Evolutionary conservation across 2,888 invertebrate species (phyloP), one percentile per base, ranked within the genome.

Genomic region (Ornithoptera alexandrae): DNA sequence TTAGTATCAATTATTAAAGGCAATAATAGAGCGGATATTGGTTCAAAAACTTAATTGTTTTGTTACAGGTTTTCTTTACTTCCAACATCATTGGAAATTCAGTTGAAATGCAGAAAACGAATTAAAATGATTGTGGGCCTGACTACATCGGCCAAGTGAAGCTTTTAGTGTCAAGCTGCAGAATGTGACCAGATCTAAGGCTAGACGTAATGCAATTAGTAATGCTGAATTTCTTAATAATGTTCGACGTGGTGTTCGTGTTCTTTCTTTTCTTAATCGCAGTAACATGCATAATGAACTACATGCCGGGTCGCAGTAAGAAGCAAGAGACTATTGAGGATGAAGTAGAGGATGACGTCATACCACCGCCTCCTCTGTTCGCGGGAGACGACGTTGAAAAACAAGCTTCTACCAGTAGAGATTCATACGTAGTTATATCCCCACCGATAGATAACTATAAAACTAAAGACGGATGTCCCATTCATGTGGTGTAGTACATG

Each of bases 191-290:
- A 75, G 78, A 75, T 68, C 79, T 75, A 15, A 78, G 74, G 75
- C 72, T 67, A 77, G 80, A 80, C 93, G 94, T 93, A 93, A 96
- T 97, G 96, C 96, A 96, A 94, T 94, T 96, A 86, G 94, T 96
- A 95, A 96, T 96, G 94, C 94, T 96, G 93, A 96, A 96, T 93
- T 96, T 96, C 84, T 94, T 97, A 89, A 95, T 96, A 93, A 96
- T 96, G 96, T 97, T 97, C 94, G 96, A 97, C 93, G 95, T 96
- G 89, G 96, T 96, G 91, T 97, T 97, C 94, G 94, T 96, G 92
- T 96, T 96, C 92, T 96, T 97, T 93, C 93, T 97, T 86, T 96
- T 97, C 92, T 94, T 97, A 86, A 95, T 96, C 82, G 96, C 96
- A 77, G 96, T 97, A 80, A 96, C 96, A 76, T 96, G 96, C 84